Percentiles rank a stretch among this genome's conserved stretches.
These are phyloP conservation scores for Notothenia coriiceps DNA, from an alignment of 2,113 vertebrate species.

Conservation along the genomic window DNA sequence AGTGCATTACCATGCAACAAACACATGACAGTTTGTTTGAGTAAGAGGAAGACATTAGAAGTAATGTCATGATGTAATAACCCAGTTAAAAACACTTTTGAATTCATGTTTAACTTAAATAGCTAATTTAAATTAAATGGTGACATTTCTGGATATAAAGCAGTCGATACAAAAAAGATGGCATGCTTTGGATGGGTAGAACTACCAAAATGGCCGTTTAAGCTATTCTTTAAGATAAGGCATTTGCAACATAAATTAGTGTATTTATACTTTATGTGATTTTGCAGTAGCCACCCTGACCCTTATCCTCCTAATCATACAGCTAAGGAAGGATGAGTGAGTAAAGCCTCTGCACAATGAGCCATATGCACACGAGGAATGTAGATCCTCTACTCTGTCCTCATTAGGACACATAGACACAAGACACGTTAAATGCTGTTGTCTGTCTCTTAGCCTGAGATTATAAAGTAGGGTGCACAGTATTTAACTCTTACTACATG, in stretches of 20 bases:
- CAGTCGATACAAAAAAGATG: background rate
- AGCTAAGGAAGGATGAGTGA: constrained; percentile 28
- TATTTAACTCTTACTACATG: constrained; percentile 45
- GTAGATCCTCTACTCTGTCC: constrained; percentile 56
- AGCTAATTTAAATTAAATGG: background rate
- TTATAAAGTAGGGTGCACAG: constrained; percentile 10
- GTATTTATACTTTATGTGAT: background rate
- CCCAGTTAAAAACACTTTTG: too few species aligned
- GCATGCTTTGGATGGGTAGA: background rate
- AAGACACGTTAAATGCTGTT: constrained; percentile 47
- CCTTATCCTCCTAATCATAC: constrained; percentile 27
- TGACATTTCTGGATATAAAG: background rate
- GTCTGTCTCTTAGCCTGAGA: constrained; percentile 18
- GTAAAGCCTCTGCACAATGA: constrained; percentile 62
- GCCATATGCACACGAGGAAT: constrained; percentile 81
- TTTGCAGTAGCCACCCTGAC: constrained; percentile 10
- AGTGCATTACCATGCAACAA: background rate
- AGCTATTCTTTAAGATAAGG: background rate
- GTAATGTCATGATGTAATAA: too few species aligned
- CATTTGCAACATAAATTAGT: background rate
- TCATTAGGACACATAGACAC: constrained; percentile 65
- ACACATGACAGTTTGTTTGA: background rate
- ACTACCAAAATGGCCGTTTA: background rate
- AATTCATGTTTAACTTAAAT: background rate
- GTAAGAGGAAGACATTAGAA: background rate